Base-by-base conservation (phyloP, 1,140 invertebrate genomes). In the Polyergus mexicanus region DNA sequence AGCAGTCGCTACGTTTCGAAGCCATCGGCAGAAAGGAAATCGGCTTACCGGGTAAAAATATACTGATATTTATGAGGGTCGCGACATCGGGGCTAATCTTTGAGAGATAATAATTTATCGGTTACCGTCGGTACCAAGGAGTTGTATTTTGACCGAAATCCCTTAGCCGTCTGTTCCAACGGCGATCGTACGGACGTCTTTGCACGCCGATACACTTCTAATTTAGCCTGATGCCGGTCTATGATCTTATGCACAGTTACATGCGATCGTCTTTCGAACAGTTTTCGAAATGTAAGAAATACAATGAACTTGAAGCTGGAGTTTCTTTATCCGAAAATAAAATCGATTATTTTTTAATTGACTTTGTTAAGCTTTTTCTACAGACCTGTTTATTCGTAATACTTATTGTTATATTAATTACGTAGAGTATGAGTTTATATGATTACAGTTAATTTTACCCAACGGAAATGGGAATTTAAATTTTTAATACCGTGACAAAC, bases 11-110 rank as follows among this genome's bases (percentile, higher is more conserved):
- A 92, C 89, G 90, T 92, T 94, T 94, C 92, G 93, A 93, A 93
- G 92, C 83, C 92, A 94, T 94, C 92, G 93, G 92, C 90, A 92
- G 92, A 94, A 92, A 95, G 92, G 90, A 94, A 95, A 95, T 95
- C 94, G 94, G 94, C 94, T 95, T 95, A 94, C 89, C 89, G 85
- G 80, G 87, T 89, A 93, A 94, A 94, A 94, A 94, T 93, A 93
- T 94, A 93, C 93, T 89, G 92, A 94, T 94, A 95, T 95, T 95
- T 95, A 95, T 95, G 94, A 95, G 94, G 94, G 94, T 94, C 94
- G 94, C 92, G 93, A 94, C 94, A 94, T 94, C 90, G 89, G 92
- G 92, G 92, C 94, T 95, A 95, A 95, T 95, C 94, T 95, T 94
- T 87, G 90, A 90, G 89, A 94, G 94, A 95, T 95, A 94, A 92